A percentile compares a stretch with the other conserved stretches of the same genome.
Conservation (phyloP, 2,888 invertebrate species). For the Emmelina monodactyla region DNA sequence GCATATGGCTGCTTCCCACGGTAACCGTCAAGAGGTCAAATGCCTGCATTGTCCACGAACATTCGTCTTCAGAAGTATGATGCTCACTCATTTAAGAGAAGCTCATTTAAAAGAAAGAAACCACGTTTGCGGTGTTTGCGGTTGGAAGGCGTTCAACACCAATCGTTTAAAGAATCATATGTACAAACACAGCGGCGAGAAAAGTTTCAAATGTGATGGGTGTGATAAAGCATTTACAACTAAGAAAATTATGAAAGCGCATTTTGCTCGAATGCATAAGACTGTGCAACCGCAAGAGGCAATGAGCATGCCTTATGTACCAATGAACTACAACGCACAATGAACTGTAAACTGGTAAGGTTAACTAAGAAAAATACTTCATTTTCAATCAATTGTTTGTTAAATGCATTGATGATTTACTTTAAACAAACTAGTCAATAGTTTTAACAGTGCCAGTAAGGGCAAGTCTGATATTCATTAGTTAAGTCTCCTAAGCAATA, state of each 20-base stretch:
- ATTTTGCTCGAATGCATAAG: constrained; percentile 48
- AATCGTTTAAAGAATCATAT: constrained; percentile 59
- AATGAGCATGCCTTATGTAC: too few species aligned
- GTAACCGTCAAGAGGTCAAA: constrained; percentile 43
- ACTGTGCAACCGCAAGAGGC: too few species aligned
- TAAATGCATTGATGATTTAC: too few species aligned
- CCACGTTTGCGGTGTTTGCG: constrained; percentile 45
- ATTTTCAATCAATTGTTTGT: too few species aligned
- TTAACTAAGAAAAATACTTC: too few species aligned
- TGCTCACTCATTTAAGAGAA: constrained; percentile 51
- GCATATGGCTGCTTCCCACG: constrained; percentile 50
- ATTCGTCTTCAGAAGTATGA: constrained; percentile 51
- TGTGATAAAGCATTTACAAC: constrained; percentile 54
- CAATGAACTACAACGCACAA: too few species aligned
- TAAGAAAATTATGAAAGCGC: constrained; percentile 50
- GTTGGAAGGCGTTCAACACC: constrained; percentile 49
- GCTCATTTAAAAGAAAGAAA: constrained; percentile 49
- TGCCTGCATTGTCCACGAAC: constrained; percentile 53
- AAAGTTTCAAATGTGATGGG: constrained; percentile 49
- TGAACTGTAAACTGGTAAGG: too few species aligned
- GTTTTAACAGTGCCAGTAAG: too few species aligned
- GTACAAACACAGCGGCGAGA: constrained; percentile 56
- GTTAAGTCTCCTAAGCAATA: too few species aligned
- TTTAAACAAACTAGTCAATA: too few species aligned
- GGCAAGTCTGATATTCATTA: too few species aligned